Percentiles rank a stretch among this genome's conserved stretches.
These are phyloP conservation scores for Gulo gulo DNA, from an alignment of 2,113 vertebrate genomes.

Conservation along the genomic window DNA sequence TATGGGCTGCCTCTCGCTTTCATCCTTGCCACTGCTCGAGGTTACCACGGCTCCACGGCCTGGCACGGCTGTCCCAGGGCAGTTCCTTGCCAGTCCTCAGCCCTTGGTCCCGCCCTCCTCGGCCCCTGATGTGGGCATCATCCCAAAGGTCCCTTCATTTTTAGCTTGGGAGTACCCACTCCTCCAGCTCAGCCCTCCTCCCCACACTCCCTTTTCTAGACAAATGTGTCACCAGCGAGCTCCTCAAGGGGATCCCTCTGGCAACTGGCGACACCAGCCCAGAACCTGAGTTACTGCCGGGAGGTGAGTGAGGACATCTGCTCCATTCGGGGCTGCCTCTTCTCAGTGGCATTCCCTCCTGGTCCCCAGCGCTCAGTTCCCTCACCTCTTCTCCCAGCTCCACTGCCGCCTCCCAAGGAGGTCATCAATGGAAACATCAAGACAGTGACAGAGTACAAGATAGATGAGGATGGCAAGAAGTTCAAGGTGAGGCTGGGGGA, in stretches of 20 bases:
- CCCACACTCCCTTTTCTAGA: constrained; percentile 46
- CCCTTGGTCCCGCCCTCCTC: accelerated
- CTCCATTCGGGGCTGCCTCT: too few relatives aligned
- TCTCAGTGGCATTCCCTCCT: too few relatives aligned
- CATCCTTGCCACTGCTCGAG: not conserved
- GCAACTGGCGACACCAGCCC: constrained; percentile 65
- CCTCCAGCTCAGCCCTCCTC: not conserved
- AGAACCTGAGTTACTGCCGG: constrained; percentile 78
- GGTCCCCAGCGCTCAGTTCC: not conserved
- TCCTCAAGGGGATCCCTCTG: constrained; percentile 82
- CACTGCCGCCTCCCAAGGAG: constrained; percentile 91
- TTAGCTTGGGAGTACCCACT: not conserved
- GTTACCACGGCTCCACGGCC: not conserved
- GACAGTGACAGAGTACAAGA: constrained; percentile 94
- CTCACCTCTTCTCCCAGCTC: constrained; percentile 70
- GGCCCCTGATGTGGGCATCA: not conserved
- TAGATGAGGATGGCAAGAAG: constrained; percentile 95
- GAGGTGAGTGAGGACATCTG: constrained; percentile 55
- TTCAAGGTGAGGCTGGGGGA: constrained; percentile 86
- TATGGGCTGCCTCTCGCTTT: not conserved
- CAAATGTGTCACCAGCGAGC: constrained; percentile 82
- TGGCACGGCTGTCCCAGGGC: not conserved
- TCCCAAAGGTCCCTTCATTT: not conserved
- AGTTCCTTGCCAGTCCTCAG: accelerated
- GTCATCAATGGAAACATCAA: constrained; percentile 95